Conservation (phyloP, 2,113 vertebrate species). For the Eurypyga helias region DNA sequence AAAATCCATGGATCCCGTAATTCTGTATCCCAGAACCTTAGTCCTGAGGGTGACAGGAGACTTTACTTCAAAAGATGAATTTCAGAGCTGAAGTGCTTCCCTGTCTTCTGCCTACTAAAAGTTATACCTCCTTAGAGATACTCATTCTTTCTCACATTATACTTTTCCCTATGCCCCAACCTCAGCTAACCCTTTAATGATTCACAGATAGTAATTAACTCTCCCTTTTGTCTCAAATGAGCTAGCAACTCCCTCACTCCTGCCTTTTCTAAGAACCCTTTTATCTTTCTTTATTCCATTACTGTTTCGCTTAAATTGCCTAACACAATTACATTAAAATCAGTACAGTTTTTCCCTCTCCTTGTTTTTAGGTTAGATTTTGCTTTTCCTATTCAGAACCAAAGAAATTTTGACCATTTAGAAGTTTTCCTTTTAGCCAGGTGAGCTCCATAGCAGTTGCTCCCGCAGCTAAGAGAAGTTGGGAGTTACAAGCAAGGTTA, state of each 20-base stretch:
- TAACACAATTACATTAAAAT: background rate
- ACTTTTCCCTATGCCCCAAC: background rate
- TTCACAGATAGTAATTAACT: slow-evolving; percentile 38
- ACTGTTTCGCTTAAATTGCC: slow-evolving; percentile 7
- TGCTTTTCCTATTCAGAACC: background rate
- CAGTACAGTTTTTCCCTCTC: background rate
- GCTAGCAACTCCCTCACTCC: slow-evolving; percentile 39
- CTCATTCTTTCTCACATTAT: background rate
- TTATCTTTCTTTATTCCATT: slow-evolving; percentile 25
- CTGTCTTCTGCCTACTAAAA: background rate
- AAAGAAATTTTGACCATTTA: background rate
- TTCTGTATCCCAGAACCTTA: background rate
- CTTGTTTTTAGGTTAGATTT: background rate
- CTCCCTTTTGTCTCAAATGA: slow-evolving; percentile 35
- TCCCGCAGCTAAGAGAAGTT: background rate
- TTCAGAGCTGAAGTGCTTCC: background rate
- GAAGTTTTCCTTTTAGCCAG: background rate
- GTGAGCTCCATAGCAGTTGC: background rate
- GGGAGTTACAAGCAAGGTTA: background rate
- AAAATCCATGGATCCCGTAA: background rate
- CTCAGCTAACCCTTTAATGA: slow-evolving; percentile 37
- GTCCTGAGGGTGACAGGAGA: background rate
- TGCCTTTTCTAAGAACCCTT: slow-evolving; percentile 31
- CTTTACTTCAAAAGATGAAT: background rate
- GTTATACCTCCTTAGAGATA: background rate